phyloP scores from a whole-genome alignment of 2,888 invertebrate species.

The Mylabris sibirica region DNA sequence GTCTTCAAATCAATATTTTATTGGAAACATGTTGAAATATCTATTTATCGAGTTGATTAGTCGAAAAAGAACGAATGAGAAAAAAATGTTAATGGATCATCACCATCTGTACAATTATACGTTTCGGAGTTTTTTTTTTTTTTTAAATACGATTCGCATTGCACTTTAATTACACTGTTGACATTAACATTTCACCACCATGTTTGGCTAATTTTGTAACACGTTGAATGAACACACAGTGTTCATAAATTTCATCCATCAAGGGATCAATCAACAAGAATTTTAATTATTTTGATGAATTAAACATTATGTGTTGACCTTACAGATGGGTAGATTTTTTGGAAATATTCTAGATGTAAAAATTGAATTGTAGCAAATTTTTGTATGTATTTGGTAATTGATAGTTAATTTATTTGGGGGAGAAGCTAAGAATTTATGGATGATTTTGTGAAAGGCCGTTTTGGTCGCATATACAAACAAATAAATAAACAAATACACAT shows the following conservation, averaged over 20 bases:
- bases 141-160: not conserved
- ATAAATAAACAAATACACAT: constrained; percentile 19
- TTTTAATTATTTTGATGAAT: not conserved
- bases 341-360: not conserved
- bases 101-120: constrained; percentile 17
- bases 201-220: constrained; percentile 25
- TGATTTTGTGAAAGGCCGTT: constrained; percentile 35
- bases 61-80: not conserved
- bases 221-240: constrained; percentile 11
- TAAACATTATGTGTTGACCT: not conserved
- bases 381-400: no score
- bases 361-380: not conserved
- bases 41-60: constrained; percentile 18
- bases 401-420: not conserved
- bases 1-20: constrained; percentile 32
- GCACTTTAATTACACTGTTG: constrained; percentile 13
- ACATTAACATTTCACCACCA: constrained; percentile 28
- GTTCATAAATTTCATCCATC: not conserved
- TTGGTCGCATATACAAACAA: constrained; percentile 18
- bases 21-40: constrained; percentile 25
- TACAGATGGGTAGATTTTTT: no score
- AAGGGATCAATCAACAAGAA: not conserved
- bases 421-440: not conserved
- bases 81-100: constrained; percentile 14
- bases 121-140: not conserved